phyloP scores from a whole-genome alignment of 1,140 invertebrate genomes.

The Aporrectodea caliginosa region DNA sequence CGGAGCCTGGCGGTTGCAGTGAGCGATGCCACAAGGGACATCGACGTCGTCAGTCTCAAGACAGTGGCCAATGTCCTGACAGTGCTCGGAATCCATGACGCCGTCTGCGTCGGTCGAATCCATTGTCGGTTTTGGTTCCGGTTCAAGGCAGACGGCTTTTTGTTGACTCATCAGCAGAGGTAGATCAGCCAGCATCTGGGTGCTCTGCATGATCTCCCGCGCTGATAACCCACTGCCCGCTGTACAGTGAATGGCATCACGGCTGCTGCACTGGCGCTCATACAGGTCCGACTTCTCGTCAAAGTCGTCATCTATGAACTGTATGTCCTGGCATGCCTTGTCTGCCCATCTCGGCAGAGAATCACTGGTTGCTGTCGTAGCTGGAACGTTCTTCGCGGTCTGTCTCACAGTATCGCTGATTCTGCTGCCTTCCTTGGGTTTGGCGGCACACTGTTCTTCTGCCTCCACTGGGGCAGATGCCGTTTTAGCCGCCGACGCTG shows the following conservation, averaged over 20 bases:
- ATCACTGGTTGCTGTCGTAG: slow-evolving; percentile 18
- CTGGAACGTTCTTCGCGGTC: not conserved
- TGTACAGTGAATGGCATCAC: not conserved
- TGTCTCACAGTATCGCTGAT: not conserved
- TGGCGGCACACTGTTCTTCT: slow-evolving; percentile 7
- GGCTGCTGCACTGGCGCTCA: slow-evolving; percentile 7
- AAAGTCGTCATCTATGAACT: slow-evolving; percentile 31
- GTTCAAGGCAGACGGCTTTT: not conserved
- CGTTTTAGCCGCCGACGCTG: slow-evolving; percentile 15
- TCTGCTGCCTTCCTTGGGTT: not conserved
- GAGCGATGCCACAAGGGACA: not conserved
- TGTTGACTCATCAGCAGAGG: not conserved
- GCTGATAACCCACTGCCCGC: not conserved
- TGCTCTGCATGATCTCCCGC: slow-evolving; percentile 10
- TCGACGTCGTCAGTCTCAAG: not conserved
- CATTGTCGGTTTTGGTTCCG: not conserved
- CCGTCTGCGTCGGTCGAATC: not conserved
- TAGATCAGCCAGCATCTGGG: not conserved
- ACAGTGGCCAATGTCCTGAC: not conserved
- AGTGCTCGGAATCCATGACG: not conserved
- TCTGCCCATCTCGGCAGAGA: slow-evolving; percentile 51
- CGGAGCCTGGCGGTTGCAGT: not conserved
- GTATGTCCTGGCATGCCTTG: slow-evolving; percentile 44
- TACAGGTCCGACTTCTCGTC: slow-evolving; percentile 37
- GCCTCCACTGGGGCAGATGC: slow-evolving; percentile 7